Evolutionary conservation across 2,888 invertebrate genomes (phyloP).

Genomic region (Steinernema scapterisci): DNA sequence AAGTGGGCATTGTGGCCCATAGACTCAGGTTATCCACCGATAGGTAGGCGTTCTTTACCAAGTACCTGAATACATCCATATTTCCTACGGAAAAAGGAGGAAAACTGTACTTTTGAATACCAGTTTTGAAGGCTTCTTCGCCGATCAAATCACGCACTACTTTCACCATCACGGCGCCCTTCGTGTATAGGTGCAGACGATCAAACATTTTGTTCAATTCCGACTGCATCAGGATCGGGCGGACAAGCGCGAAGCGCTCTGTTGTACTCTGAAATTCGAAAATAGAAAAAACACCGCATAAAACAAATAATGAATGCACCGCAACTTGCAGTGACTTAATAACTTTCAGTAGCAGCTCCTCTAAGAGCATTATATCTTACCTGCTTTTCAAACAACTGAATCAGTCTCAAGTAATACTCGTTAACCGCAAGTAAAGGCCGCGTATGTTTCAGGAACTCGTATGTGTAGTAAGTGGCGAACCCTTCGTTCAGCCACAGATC

Average conservation of each 20-base stretch:
- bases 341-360: background rate
- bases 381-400: slow-evolving; percentile 49
- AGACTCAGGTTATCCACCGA: slow-evolving; percentile 57
- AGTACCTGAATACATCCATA: slow-evolving; percentile 39
- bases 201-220: slow-evolving; percentile 80
- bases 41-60: slow-evolving; percentile 55
- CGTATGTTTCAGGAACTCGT: slow-evolving; percentile 57
- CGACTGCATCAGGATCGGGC: slow-evolving; percentile 36
- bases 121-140: slow-evolving; percentile 56
- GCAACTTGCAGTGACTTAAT: slow-evolving; percentile 32
- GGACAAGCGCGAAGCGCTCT: slow-evolving; percentile 47
- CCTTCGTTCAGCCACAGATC: slow-evolving; percentile 69
- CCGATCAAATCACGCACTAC: slow-evolving; percentile 63
- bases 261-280: slow-evolving; percentile 41
- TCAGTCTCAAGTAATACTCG: slow-evolving; percentile 55
- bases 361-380: slow-evolving; percentile 30
- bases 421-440: slow-evolving; percentile 59
- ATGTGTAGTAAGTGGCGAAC: slow-evolving; percentile 67
- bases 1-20: slow-evolving; percentile 57
- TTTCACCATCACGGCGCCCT: slow-evolving; percentile 62
- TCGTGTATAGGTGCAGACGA: slow-evolving; percentile 68
- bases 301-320: slow-evolving; percentile 29
- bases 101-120: slow-evolving; percentile 39
- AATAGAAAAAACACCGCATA: background rate
- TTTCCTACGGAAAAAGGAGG: slow-evolving; percentile 29